A percentile compares a stretch with the other conserved stretches of the same genome.
Evolutionary conservation across 2,113 vertebrate genomes (phyloP).

Genomic region (Caranx melampygus): DNA sequence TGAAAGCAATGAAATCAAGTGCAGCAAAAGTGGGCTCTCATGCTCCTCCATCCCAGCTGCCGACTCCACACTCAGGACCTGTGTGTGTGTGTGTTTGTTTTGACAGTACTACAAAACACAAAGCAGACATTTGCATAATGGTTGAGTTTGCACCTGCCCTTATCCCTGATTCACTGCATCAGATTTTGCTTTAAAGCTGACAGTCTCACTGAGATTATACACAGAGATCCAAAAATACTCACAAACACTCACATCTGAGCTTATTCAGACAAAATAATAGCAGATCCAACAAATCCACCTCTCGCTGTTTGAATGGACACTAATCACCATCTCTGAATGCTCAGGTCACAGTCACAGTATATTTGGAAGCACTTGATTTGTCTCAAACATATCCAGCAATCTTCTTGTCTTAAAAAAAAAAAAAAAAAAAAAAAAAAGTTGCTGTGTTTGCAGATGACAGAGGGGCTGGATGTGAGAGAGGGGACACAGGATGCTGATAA

Average conservation of each 20-base stretch:
- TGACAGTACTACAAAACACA: constrained; percentile 60
- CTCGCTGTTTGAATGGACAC: not conserved
- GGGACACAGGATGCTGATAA: constrained; percentile 2
- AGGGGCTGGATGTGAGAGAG: not conserved
- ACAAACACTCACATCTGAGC: constrained; percentile 13
- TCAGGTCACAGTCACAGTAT: constrained; percentile 13
- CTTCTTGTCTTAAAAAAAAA: constrained; percentile 17
- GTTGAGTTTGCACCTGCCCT: constrained; percentile 73
- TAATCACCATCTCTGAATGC: not conserved
- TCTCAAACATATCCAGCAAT: constrained; percentile 31
- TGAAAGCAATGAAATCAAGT: constrained; percentile 59
- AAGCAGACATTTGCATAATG: constrained; percentile 78
- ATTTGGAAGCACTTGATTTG: constrained; percentile 26
- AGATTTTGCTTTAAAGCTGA: constrained; percentile 39
- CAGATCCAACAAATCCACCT: constrained; percentile 8
- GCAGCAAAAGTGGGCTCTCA: constrained; percentile 34
- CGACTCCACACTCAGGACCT: constrained; percentile 40
- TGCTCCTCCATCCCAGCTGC: constrained; percentile 33
- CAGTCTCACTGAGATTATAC: constrained; percentile 40
- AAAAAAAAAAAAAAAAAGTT: not conserved
- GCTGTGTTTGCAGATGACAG: constrained; percentile 24
- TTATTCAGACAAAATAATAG: not conserved
- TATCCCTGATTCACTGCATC: constrained; percentile 41
- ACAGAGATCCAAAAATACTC: constrained; percentile 35
- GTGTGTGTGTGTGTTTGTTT: constrained; percentile 62